A percentile compares a stretch with the other conserved stretches of the same genome.
These are phyloP conservation scores for Elaeidobius kamerunicus DNA, from an alignment of 2,888 invertebrate species.

Conservation along the genomic window DNA sequence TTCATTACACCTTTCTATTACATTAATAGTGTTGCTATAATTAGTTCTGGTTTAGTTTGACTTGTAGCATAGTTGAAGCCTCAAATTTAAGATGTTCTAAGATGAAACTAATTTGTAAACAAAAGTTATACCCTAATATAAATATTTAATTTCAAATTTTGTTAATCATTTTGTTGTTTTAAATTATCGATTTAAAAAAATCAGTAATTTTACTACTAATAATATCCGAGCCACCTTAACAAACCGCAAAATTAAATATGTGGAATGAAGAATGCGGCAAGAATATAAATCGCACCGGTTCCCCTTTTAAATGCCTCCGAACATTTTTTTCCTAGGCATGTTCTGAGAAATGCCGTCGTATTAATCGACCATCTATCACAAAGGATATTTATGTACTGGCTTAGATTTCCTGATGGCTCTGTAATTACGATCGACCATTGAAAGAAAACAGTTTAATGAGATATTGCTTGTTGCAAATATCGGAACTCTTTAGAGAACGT, in stretches of 20 bases:
- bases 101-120: too few relatives aligned
- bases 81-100: too few relatives aligned
- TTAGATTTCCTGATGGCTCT: background rate
- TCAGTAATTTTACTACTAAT: too few relatives aligned
- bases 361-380: slow-evolving; percentile 19
- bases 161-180: too few relatives aligned
- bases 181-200: too few relatives aligned
- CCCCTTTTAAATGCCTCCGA: slow-evolving; percentile 11
- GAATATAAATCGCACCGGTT: slow-evolving; percentile 19
- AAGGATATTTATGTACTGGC: slow-evolving; percentile 15
- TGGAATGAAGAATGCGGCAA: slow-evolving; percentile 12
- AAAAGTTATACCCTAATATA: too few relatives aligned
- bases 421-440: background rate
- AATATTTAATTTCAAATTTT: too few relatives aligned
- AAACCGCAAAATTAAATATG: slow-evolving; percentile 13
- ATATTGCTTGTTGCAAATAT: background rate
- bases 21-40: too few relatives aligned
- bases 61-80: too few relatives aligned
- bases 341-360: slow-evolving; percentile 15
- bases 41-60: too few relatives aligned
- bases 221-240: too few relatives aligned
- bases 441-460: background rate
- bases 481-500: background rate
- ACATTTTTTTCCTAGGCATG: slow-evolving; percentile 13
- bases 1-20: too few relatives aligned